A percentile compares a stretch with the other conserved stretches of the same genome.
Conservation (phyloP, 1,140 invertebrate species). For the Procambarus clarkii region DNA sequence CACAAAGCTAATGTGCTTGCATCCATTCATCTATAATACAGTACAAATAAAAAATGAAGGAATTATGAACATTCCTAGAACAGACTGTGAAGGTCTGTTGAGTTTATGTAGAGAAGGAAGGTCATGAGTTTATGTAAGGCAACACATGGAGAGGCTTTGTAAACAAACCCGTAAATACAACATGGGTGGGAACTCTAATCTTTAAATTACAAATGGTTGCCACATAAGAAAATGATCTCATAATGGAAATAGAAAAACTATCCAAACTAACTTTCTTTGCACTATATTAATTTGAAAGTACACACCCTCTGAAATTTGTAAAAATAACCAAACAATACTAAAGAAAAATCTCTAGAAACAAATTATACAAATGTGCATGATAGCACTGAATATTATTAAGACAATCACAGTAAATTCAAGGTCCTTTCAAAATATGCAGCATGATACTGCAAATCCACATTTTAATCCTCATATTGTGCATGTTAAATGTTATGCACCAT, state of each 20-base stretch:
- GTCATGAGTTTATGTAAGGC: not conserved
- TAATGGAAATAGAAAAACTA: no score
- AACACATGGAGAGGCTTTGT: conserved; percentile 11
- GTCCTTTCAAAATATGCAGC: no score
- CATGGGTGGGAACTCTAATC: not conserved
- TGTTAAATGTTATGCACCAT: not conserved
- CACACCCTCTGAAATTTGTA: no score
- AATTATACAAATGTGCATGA: not conserved
- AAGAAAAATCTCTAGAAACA: not conserved
- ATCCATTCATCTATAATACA: not conserved
- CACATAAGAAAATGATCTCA: not conserved
- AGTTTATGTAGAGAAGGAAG: not conserved
- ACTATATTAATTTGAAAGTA: no score
- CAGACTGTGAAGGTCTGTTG: not conserved
- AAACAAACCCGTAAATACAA: not conserved
- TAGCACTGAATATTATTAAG: not conserved
- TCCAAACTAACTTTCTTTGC: no score
- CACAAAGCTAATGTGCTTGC: not conserved
- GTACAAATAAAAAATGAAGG: not conserved
- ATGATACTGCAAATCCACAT: no score
- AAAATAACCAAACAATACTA: no score
- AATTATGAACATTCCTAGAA: not conserved
- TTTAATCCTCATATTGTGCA: not conserved
- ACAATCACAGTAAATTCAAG: no score
- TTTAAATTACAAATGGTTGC: not conserved